Percentiles rank a stretch among this genome's conserved stretches.
phyloP scores from a whole-genome alignment of 1,140 invertebrate genomes.

The Apis laboriosa region DNA sequence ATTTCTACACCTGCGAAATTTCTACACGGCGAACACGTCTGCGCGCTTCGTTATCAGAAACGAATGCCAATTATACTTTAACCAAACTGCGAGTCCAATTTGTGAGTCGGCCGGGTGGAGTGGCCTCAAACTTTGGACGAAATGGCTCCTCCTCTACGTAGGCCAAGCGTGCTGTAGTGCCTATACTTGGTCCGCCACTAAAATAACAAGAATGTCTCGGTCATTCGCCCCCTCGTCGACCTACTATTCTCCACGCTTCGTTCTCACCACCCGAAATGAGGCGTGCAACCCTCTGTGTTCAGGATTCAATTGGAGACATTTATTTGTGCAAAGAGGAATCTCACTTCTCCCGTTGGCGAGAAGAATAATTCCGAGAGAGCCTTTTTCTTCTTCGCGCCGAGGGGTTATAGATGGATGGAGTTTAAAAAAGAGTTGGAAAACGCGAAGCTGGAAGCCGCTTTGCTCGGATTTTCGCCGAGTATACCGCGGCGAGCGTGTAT shows the following conservation, averaged over 20 bases:
- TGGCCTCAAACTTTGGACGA: constrained; percentile 75
- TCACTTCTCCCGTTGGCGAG: neutral
- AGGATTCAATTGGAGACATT: constrained; percentile 29
- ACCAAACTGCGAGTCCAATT: constrained; percentile 76
- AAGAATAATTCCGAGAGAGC: neutral
- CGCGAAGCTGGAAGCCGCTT: neutral
- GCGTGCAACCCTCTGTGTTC: constrained; percentile 10
- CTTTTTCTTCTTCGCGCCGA: neutral
- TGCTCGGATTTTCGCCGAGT: neutral
- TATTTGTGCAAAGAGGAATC: neutral
- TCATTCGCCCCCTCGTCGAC: constrained; percentile 39
- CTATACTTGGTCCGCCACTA: constrained; percentile 71
- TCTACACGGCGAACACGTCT: neutral
- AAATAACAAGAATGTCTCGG: constrained; percentile 77
- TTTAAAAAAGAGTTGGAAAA: neutral
- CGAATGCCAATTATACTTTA: constrained; percentile 79
- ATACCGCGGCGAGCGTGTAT: neutral
- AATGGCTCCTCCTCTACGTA: constrained; percentile 68
- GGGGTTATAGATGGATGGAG: no score
- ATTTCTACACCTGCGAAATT: neutral
- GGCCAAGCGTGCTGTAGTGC: constrained; percentile 75
- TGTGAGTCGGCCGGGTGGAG: constrained; percentile 73
- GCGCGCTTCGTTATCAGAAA: constrained; percentile 73
- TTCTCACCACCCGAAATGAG: constrained; percentile 40
- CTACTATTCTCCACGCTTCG: constrained; percentile 43